These are phyloP conservation scores for Ornithoptera alexandrae DNA, from an alignment of 2,888 invertebrate genomes.

Conservation along the genomic window DNA sequence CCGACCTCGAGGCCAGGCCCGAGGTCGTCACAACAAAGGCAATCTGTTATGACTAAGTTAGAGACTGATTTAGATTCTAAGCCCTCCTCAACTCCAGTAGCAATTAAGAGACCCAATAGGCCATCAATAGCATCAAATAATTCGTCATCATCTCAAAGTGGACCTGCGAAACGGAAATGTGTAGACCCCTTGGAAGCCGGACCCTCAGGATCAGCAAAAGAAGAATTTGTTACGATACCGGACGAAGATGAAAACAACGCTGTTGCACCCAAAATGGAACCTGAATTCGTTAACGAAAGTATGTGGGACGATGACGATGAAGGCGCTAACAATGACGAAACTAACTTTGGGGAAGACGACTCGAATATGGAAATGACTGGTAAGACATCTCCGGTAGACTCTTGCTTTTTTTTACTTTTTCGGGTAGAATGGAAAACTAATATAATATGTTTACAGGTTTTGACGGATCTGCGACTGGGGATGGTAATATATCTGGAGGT, in stretches of 20 bases:
- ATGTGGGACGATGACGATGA: constrained; percentile 82
- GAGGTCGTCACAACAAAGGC: constrained; percentile 83
- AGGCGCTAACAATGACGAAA: constrained; percentile 82
- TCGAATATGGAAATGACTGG: constrained; percentile 83
- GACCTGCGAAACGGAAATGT: constrained; percentile 79
- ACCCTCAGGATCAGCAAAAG: constrained; percentile 78
- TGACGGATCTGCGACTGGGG: constrained; percentile 75
- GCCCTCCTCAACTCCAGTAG: constrained; percentile 82
- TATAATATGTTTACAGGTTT: constrained; percentile 53
- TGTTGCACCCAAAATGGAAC: constrained; percentile 84
- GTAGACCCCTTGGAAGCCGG: constrained; percentile 82
- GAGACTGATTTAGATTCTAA: constrained; percentile 82
- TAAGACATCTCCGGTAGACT: constrained; percentile 37
- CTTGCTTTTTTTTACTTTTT: background rate
- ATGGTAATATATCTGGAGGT: constrained; percentile 73
- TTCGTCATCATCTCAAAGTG: constrained; percentile 80
- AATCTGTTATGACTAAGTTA: constrained; percentile 82
- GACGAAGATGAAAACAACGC: constrained; percentile 78
- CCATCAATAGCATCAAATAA: constrained; percentile 82
- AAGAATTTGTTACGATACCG: constrained; percentile 77
- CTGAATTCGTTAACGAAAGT: constrained; percentile 82
- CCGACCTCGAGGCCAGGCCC: constrained; percentile 81
- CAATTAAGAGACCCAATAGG: constrained; percentile 83
- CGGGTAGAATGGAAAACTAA: background rate
- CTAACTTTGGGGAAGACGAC: constrained; percentile 83